Percentiles rank a stretch among this genome's conserved stretches.
These are phyloP conservation scores for Gymnorhina tibicen DNA, from an alignment of 2,113 vertebrate species.

Conservation along the genomic window DNA sequence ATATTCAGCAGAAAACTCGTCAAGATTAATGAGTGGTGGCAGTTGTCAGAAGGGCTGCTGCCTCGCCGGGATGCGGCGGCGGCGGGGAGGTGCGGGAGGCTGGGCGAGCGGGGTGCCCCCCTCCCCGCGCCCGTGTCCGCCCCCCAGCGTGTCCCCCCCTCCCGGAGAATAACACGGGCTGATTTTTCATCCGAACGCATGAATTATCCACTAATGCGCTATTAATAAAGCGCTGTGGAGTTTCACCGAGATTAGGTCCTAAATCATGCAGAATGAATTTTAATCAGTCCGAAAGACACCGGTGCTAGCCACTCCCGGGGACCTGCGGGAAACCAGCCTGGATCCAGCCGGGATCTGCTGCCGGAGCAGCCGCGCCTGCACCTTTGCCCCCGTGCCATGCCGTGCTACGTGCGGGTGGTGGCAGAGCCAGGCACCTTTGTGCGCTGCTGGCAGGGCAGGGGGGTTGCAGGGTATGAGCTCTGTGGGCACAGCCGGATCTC, in stretches of 20 bases:
- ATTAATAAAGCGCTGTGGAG: slow-evolving; percentile 67
- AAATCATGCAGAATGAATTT: slow-evolving; percentile 63
- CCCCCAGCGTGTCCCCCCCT: neutral
- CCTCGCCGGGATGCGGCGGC: slow-evolving; percentile 3
- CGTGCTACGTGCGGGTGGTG: neutral
- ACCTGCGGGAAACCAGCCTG: neutral
- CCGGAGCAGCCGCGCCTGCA: neutral
- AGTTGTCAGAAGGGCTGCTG: slow-evolving; percentile 78
- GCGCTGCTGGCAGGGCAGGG: neutral
- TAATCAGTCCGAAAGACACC: slow-evolving; percentile 41
- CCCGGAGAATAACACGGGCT: slow-evolving; percentile 2
- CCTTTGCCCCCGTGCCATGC: neutral
- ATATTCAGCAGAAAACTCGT: slow-evolving; percentile 91
- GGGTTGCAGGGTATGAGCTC: neutral
- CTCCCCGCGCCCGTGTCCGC: neutral
- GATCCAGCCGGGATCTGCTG: neutral
- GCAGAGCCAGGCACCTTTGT: neutral
- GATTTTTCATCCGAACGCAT: slow-evolving; percentile 63
- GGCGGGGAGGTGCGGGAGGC: neutral
- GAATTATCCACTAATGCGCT: slow-evolving; percentile 69
- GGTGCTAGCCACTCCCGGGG: neutral
- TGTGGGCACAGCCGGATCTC: neutral
- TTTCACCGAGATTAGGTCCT: slow-evolving; percentile 58
- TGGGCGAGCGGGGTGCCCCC: neutral
- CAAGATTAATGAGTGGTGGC: slow-evolving; percentile 95